A percentile compares a stretch with the other conserved stretches of the same genome.
phyloP scores from a whole-genome alignment of 23 tunicate genomes.

The Botrylloides violaceus region DNA sequence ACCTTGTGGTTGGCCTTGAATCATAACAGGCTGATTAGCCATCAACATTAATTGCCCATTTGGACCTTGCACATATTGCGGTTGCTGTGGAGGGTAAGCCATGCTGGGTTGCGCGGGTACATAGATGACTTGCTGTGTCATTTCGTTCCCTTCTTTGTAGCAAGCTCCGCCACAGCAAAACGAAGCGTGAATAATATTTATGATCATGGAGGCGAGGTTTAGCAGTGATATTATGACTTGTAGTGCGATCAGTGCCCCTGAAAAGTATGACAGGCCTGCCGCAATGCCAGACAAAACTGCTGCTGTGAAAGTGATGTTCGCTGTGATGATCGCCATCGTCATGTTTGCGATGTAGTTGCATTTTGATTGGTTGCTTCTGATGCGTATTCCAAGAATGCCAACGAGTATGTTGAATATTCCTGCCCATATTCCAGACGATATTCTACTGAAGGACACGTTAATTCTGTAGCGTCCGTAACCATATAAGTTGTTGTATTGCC shows the following conservation, averaged over 20 bases:
- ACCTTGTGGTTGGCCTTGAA: too few relatives aligned
- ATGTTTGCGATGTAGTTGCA: background rate
- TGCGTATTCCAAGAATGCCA: background rate
- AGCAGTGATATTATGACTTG: background rate
- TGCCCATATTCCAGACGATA: background rate
- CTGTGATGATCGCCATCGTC: background rate
- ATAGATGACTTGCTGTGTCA: background rate
- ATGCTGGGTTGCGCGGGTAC: background rate
- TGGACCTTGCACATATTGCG: background rate
- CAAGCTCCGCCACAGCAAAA: background rate
- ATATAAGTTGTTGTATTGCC: background rate
- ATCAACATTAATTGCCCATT: background rate
- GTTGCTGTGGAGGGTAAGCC: background rate
- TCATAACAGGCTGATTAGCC: too few relatives aligned
- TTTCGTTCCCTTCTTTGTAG: background rate
- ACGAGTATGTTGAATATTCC: background rate
- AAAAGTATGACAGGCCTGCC: background rate
- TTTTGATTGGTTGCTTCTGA: background rate
- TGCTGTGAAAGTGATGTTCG: background rate
- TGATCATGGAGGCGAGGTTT: background rate
- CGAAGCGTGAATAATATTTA: background rate
- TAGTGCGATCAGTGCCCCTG: background rate
- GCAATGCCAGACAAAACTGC: background rate
- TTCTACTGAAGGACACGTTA: background rate
- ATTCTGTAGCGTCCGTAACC: background rate